phyloP scores from a whole-genome alignment of 2,888 invertebrate genomes.

The Drosophila peninsularis region DNA sequence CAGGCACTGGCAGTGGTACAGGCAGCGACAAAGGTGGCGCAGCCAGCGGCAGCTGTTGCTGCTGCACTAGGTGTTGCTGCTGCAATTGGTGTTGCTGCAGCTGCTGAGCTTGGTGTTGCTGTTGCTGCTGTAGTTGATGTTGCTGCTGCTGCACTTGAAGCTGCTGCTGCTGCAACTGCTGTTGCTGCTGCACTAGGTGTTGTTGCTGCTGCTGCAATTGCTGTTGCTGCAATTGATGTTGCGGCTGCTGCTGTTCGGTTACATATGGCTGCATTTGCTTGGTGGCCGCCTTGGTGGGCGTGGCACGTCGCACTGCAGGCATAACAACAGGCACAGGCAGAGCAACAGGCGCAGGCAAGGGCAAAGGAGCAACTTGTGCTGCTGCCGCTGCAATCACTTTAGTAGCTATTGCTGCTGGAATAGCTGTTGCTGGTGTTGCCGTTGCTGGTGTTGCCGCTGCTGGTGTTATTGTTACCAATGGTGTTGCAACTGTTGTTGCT shows the following conservation, averaged over 20 bases:
- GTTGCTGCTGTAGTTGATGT: not conserved
- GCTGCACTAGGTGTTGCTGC: not conserved
- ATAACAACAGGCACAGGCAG: conserved; percentile 1
- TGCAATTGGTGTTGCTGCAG: not conserved
- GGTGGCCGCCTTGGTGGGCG: conserved; percentile 67
- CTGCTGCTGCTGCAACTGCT: not conserved
- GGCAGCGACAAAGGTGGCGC: conserved; percentile 9
- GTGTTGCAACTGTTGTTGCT: not conserved
- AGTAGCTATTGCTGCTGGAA: not conserved
- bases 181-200: not conserved
- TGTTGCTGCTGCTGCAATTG: not conserved
- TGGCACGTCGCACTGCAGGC: conserved; percentile 33
- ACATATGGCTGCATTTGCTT: conserved; percentile 54
- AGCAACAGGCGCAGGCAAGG: conserved; percentile 3
- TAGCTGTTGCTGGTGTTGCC: not conserved
- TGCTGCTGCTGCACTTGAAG: not conserved
- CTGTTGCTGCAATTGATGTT: not conserved
- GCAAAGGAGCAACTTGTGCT: not conserved
- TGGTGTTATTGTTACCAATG: not conserved
- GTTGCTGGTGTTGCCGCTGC: not conserved
- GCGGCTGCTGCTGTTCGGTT: conserved; percentile 6
- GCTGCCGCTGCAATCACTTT: not conserved
- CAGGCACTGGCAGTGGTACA: conserved; percentile 17
- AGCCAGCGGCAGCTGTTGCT: conserved; percentile 18
- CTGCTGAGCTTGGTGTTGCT: not conserved